Evolutionary conservation across 1,140 invertebrate species (phyloP).

Genomic region (Meloidogyne exigua): DNA sequence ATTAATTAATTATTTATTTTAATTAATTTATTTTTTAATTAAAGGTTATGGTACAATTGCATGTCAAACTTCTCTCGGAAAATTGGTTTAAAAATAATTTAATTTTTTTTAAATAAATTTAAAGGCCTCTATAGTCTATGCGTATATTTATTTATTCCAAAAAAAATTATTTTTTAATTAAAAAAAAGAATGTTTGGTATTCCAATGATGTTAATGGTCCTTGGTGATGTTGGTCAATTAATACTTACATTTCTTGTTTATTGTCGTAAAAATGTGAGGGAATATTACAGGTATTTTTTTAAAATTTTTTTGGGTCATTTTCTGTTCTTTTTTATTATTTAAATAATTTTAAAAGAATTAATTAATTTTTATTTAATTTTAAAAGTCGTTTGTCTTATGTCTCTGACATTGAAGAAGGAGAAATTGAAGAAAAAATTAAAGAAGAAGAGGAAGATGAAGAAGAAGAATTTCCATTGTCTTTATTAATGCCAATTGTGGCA

Average conservation of each 20-base stretch:
- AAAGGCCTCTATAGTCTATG: neutral
- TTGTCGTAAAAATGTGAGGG: conserved; percentile 21
- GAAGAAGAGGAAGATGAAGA: conserved; percentile 6
- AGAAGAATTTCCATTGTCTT: conserved; percentile 30
- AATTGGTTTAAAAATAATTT: conserved; percentile 22
- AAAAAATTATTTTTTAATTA: neutral
- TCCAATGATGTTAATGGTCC: conserved; percentile 46
- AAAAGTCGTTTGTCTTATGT: neutral
- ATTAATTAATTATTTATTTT: neutral
- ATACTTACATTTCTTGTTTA: conserved; percentile 33
- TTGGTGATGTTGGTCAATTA: conserved; percentile 41
- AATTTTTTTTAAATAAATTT: neutral
- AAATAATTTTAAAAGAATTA: no score
- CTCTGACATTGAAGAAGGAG: neutral
- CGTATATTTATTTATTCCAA: neutral
- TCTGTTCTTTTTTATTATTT: neutral
- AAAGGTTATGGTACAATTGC: conserved; percentile 38
- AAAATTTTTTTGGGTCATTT: conserved; percentile 15
- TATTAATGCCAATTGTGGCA: conserved; percentile 34
- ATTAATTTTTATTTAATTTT: no score
- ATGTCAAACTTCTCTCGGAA: conserved; percentile 38
- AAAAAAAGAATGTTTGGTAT: conserved; percentile 20
- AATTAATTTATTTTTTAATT: neutral
- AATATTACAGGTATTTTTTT: conserved; percentile 20
- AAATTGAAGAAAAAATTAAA: neutral